A percentile compares a stretch with the other conserved stretches of the same genome.
Conservation (phyloP, 2,888 invertebrate species). For the Drosophila mettleri region DNA sequence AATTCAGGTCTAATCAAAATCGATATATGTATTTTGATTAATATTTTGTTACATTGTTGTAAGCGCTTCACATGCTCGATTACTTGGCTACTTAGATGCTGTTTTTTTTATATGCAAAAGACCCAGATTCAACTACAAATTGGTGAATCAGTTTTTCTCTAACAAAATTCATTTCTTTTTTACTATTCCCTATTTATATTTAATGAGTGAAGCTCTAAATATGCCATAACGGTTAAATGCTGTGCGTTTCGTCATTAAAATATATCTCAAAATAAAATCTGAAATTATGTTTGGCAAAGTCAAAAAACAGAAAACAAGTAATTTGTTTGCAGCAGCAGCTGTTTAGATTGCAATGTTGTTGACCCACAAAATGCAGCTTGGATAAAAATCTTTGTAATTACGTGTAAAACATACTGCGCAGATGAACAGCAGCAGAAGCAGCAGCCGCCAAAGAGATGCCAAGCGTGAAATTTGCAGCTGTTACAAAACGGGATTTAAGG, state of each 20-base stretch:
- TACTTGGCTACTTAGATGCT: no score
- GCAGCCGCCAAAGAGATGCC: constrained; percentile 32
- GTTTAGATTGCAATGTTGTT: constrained; percentile 28
- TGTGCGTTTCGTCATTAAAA: neutral
- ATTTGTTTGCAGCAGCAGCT: constrained; percentile 21
- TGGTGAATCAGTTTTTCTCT: neutral
- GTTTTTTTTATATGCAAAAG: neutral
- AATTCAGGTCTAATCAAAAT: no score
- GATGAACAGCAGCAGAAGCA: constrained; percentile 30
- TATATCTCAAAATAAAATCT: neutral
- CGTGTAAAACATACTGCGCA: constrained; percentile 42
- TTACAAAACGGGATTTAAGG: constrained; percentile 54
- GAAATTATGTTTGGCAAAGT: neutral
- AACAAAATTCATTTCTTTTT: neutral
- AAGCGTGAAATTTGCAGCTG: constrained; percentile 71
- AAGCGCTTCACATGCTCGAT: no score
- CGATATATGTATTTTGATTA: neutral
- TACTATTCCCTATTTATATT: neutral
- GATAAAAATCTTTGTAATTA: constrained; percentile 66
- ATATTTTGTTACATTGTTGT: neutral
- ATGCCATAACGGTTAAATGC: neutral
- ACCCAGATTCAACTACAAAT: neutral
- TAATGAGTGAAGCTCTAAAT: neutral
- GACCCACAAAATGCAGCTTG: constrained; percentile 46
- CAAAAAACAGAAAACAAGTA: neutral